A percentile compares a stretch with the other conserved stretches of the same genome.
These are phyloP conservation scores for Ataeniobius toweri DNA, from an alignment of 2,797 vertebrate species.

Conservation along the genomic window DNA sequence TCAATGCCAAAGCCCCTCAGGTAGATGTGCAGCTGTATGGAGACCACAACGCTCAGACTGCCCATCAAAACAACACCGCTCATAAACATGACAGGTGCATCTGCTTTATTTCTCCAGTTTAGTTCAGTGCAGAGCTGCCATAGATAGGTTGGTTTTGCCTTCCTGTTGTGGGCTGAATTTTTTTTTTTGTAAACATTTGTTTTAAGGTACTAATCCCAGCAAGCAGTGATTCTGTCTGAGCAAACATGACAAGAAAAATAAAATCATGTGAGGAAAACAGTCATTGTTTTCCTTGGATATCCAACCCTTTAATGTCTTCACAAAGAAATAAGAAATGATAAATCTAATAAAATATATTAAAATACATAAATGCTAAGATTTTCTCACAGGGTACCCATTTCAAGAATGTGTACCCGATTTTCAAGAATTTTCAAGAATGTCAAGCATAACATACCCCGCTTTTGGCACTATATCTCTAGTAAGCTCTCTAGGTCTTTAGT, in stretches of 20 bases:
- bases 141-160: background rate
- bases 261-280: background rate
- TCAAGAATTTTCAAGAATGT: no score
- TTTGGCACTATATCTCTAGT: no score
- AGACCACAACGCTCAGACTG: conserved; percentile 23
- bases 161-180: conserved; percentile 23
- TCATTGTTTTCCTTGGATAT: background rate
- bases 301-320: background rate
- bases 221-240: conserved; percentile 2
- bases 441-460: no score
- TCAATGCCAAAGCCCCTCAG: conserved; percentile 50
- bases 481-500: background rate
- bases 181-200: conserved; percentile 15
- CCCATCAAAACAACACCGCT: conserved; percentile 42
- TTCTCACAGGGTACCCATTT: no score
- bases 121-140: conserved; percentile 5
- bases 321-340: background rate
- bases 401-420: no score
- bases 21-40: conserved; percentile 41
- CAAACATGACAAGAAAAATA: background rate
- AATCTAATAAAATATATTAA: background rate
- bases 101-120: conserved; percentile 24
- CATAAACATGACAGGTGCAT: conserved; percentile 39
- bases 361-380: no score
- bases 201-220: conserved; percentile 10